Conservation (phyloP, 2,888 invertebrate species). For the Calliopum simillimum region DNA sequence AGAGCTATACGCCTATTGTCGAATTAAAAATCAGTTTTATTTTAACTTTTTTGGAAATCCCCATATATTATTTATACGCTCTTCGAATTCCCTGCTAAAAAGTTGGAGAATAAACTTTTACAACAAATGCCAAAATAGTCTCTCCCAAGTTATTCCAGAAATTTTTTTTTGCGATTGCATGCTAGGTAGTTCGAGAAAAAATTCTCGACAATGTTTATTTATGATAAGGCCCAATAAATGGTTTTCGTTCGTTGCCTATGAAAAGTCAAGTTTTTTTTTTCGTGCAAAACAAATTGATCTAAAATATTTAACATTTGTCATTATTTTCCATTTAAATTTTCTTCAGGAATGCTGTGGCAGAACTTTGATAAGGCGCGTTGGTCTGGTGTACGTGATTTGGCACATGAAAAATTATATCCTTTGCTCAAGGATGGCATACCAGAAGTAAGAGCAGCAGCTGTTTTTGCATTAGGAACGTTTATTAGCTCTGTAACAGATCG, state of each 20-base stretch:
- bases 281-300: not conserved
- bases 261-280: not conserved
- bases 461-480: slow-evolving; percentile 95
- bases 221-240: no score
- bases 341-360: slow-evolving; percentile 77
- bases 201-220: no score
- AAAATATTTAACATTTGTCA: not conserved
- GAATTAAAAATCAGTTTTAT: no score
- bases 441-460: slow-evolving; percentile 93
- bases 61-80: no score
- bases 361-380: slow-evolving; percentile 89
- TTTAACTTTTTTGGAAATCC: no score
- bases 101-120: no score
- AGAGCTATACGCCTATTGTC: no score
- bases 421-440: slow-evolving; percentile 85
- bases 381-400: slow-evolving; percentile 95
- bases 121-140: no score
- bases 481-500: slow-evolving; percentile 86
- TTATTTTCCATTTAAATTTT: not conserved
- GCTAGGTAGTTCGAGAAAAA: no score
- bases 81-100: no score
- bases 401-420: slow-evolving; percentile 93
- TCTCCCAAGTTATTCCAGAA: no score
- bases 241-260: not conserved
- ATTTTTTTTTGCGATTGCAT: no score